Percentiles rank a stretch among this genome's conserved stretches.
These are phyloP conservation scores for Colossoma macropomum DNA, from an alignment of 2,113 vertebrate species.

Conservation along the genomic window DNA sequence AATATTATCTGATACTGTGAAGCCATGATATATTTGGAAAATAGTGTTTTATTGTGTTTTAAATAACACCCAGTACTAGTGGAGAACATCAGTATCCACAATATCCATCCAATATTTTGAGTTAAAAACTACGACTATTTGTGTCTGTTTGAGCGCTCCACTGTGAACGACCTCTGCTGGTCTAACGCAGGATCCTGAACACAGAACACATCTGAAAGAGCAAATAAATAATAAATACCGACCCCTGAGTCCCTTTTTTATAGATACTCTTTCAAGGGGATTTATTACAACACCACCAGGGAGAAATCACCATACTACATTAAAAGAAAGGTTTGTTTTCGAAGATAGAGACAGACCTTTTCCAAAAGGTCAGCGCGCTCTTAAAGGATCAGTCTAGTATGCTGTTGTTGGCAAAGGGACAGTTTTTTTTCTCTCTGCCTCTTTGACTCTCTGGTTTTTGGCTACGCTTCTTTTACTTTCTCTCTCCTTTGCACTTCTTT, in stretches of 20 bases:
- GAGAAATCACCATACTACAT: not conserved
- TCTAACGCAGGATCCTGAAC: not conserved
- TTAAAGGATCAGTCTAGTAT: not conserved
- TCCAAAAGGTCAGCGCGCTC: not conserved
- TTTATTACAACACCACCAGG: not conserved
- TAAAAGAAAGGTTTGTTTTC: not conserved
- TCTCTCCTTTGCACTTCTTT: not conserved
- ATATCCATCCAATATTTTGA: too few relatives aligned
- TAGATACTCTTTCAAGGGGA: not conserved
- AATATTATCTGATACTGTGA: too few relatives aligned
- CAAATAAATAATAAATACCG: not conserved
- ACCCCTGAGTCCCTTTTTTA: not conserved
- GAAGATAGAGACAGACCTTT: not conserved
- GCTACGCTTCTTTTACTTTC: conserved; percentile 23
- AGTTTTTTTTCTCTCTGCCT: not conserved
- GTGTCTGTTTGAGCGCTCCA: too few relatives aligned
- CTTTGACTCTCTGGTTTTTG: not conserved
- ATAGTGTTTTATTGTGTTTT: too few relatives aligned
- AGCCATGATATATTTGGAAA: too few relatives aligned
- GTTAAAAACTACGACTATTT: too few relatives aligned
- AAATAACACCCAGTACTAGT: too few relatives aligned
- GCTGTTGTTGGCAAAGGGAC: not conserved
- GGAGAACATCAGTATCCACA: too few relatives aligned
- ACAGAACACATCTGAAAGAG: not conserved
- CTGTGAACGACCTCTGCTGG: too few relatives aligned